phyloP scores from a whole-genome alignment of 2,113 vertebrate genomes.

The Misgurnus anguillicaudatus region DNA sequence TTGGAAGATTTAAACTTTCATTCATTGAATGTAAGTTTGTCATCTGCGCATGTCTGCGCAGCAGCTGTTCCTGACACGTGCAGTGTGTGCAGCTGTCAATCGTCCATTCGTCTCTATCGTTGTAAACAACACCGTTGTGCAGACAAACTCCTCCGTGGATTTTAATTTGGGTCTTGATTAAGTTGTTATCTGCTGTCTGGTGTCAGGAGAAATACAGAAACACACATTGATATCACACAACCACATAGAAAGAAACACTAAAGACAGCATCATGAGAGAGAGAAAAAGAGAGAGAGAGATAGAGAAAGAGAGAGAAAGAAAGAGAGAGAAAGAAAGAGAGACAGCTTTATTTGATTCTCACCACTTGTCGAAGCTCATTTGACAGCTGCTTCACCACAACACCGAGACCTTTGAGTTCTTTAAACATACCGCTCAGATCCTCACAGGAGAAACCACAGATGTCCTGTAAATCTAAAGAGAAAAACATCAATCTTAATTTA shows the following conservation, averaged over 20 bases:
- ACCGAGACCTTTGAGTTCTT: conserved; percentile 88
- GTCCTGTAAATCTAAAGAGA: conserved; percentile 78
- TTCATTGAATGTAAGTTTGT: background rate
- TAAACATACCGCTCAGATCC: conserved; percentile 88
- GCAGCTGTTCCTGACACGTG: conserved; percentile 87
- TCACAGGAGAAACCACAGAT: conserved; percentile 94
- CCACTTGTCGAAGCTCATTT: conserved; percentile 88
- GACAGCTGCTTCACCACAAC: conserved; percentile 87
- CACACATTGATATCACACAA: no score
- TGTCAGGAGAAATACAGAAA: background rate
- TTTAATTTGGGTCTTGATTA: conserved; percentile 72
- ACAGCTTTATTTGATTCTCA: conserved; percentile 68
- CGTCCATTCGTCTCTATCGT: conserved; percentile 90
- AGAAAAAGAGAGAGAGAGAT: conserved; percentile 40
- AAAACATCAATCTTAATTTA: conserved; percentile 23
- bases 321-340: conserved; percentile 43
- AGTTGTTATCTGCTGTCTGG: conserved; percentile 80
- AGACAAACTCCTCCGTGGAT: conserved; percentile 78
- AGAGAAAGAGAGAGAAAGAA: conserved; percentile 30
- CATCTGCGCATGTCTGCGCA: no score
- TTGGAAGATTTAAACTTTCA: background rate
- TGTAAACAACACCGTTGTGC: conserved; percentile 86
- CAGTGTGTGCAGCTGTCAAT: conserved; percentile 95
- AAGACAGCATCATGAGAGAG: no score
- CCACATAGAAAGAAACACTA: conserved; percentile 30